Conservation (phyloP, 1,140 invertebrate species). For the Protaetia brevitarsis region DNA sequence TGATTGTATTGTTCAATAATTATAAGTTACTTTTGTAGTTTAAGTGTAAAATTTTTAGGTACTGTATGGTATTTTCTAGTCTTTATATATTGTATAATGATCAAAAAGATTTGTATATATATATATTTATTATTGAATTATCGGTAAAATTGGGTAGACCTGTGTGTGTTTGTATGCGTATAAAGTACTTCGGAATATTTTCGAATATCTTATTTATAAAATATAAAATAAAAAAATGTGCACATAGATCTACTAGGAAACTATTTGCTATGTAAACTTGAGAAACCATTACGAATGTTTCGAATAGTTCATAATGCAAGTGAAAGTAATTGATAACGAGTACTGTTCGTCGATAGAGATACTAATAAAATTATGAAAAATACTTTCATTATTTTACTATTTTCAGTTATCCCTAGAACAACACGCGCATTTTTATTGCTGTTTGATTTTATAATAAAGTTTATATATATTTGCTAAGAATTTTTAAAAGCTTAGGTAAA, state of each 20-base stretch:
- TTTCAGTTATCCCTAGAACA: slow-evolving; percentile 2
- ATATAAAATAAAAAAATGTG: slow-evolving; percentile 5
- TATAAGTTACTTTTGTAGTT: not conserved
- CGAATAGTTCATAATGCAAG: slow-evolving; percentile 1
- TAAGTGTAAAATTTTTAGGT: not conserved
- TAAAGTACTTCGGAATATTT: slow-evolving; percentile 8
- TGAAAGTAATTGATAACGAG: slow-evolving; percentile 12
- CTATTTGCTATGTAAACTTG: slow-evolving; percentile 1
- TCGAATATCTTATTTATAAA: not conserved
- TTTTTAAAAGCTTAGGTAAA: not conserved
- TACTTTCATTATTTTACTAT: not conserved
- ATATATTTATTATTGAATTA: slow-evolving; percentile 18
- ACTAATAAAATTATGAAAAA: slow-evolving; percentile 21
- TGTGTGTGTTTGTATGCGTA: slow-evolving; percentile 6
- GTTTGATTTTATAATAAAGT: too few species aligned
- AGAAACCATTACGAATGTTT: slow-evolving; percentile 8
- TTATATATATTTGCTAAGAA: too few species aligned
- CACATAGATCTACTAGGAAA: not conserved
- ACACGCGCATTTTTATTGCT: not conserved
- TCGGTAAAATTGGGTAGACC: not conserved
- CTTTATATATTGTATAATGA: slow-evolving; percentile 7
- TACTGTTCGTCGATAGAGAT: slow-evolving; percentile 24
- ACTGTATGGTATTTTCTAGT: slow-evolving; percentile 11
- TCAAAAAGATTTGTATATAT: slow-evolving; percentile 16
- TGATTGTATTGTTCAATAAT: not conserved